Base-by-base conservation (phyloP, 2,888 invertebrate species). In the Tortricodes alternella region DNA sequence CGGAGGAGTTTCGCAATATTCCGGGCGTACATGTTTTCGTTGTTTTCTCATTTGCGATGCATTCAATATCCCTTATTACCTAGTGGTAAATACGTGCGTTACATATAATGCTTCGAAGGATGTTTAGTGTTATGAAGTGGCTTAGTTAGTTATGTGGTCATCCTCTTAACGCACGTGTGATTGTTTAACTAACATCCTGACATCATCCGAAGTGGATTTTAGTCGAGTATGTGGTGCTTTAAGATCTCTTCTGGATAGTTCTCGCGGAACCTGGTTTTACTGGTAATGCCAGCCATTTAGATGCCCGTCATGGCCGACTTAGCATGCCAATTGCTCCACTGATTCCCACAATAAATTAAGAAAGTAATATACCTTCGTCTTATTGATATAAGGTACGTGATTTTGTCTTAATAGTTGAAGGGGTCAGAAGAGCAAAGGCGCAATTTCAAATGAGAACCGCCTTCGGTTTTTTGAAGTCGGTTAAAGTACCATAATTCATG, bases 311-410 rank as follows among this genome's bases (percentile, higher is more conserved):
- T 80, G 76, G 59, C 68, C 53, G 60, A 61, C 63, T 63, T 53
- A 63, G 69, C 69, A 69, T 72, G 66, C 66, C 64, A 67, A 71
- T 70, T 63, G 70, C 79, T 78, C 76, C 70, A 72, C 67, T 61
- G 67, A 64, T 76, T 73, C 73, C 73, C 70, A 70, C 66, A 71
- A 69, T 74, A 72, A 73, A 71, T 73, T 68, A 11, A 29, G 11
- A n/a, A 67, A 76, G 75, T 74, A 74, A 73, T 68, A 67, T 68
- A 67, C 68, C 65, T 72, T 72, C n/a, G n/a, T n/a, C n/a, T n/a
- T n/a, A n/a, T n/a, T n/a, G n/a, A n/a, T n/a, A n/a, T n/a, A n/a
- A n/a, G n/a, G n/a, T n/a, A n/a, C n/a, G n/a, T n/a, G n/a, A n/a
- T 29, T 29, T 29, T 4, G 11, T 29, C 29, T 5, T 11, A n/a